Evolutionary conservation across 2,888 invertebrate species (phyloP).

Genomic region (Dastarcus helophoroides): DNA sequence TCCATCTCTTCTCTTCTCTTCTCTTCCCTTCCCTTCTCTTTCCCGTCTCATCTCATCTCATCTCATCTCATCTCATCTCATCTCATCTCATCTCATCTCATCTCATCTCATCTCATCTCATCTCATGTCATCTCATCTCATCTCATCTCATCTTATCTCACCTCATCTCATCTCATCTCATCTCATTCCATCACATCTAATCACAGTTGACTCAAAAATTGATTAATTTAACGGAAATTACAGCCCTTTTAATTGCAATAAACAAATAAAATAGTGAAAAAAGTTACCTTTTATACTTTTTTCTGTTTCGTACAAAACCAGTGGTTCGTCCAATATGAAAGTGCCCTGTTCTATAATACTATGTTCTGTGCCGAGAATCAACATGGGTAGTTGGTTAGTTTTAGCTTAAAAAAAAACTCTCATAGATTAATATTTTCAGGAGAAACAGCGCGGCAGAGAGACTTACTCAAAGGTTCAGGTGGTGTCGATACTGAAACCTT

Average conservation of each 20-base stretch:
- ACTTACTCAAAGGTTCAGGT: constrained; percentile 38
- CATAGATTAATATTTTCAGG: constrained; percentile 10
- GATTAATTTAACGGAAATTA: too few species aligned
- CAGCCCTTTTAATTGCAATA: too few species aligned
- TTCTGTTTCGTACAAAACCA: constrained; percentile 50
- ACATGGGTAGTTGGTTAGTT: constrained; percentile 53
- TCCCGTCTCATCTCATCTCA: too few species aligned
- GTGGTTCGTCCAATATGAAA: constrained; percentile 54
- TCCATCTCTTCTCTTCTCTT: too few species aligned
- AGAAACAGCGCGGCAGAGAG: constrained; percentile 1
- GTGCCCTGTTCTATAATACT: constrained; percentile 56
- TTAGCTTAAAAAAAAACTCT: constrained; percentile 41
- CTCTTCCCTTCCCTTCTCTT: too few species aligned
- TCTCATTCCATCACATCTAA: too few species aligned
- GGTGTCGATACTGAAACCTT: constrained; percentile 55
- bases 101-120: not conserved
- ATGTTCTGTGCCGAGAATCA: constrained; percentile 59
- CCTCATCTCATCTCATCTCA: too few species aligned
- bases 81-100: not conserved
- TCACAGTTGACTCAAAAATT: too few species aligned
- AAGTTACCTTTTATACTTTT: constrained; percentile 38
- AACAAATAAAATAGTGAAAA: not conserved
- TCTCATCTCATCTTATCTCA: too few species aligned
- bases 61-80: too few species aligned
- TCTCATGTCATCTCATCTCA: not conserved